phyloP scores from a whole-genome alignment of 2,888 invertebrate genomes.

The Drosophila rellima region DNA sequence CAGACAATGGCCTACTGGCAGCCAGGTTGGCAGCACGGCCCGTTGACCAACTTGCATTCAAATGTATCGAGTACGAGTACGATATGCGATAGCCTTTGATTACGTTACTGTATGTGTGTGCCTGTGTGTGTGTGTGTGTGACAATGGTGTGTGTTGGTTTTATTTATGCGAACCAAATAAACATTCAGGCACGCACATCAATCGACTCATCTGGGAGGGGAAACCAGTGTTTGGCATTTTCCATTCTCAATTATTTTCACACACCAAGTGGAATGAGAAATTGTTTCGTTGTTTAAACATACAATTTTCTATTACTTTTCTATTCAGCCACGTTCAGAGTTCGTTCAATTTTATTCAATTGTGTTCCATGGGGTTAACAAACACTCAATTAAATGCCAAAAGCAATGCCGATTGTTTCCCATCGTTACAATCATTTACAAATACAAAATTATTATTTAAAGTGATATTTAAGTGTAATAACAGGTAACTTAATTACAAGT shows the following conservation, averaged over 20 bases:
- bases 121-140: conserved; percentile 21
- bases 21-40: neutral
- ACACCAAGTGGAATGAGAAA: conserved; percentile 12
- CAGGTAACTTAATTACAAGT: conserved; percentile 1
- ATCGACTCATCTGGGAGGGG: conserved; percentile 10
- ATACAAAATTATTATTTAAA: conserved; percentile 11
- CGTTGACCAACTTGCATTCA: conserved; percentile 33
- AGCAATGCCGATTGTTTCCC: neutral
- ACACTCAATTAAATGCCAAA: conserved; percentile 17
- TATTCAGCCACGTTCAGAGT: conserved; percentile 6
- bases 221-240: conserved; percentile 8
- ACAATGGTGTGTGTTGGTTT: conserved; percentile 51
- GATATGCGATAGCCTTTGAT: conserved; percentile 71
- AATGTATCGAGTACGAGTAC: conserved; percentile 30
- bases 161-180: conserved; percentile 74
- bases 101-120: conserved; percentile 41
- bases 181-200: conserved; percentile 47
- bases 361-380: neutral
- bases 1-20: conserved; percentile 31
- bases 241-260: conserved; percentile 46
- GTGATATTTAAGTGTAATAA: conserved; percentile 9
- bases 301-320: conserved; percentile 12
- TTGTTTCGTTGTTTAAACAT: conserved; percentile 32
- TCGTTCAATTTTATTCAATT: conserved; percentile 4
- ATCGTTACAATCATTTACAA: conserved; percentile 6